phyloP scores from a whole-genome alignment of 2,797 vertebrate species.

The Catamblyrhynchus diadema region DNA sequence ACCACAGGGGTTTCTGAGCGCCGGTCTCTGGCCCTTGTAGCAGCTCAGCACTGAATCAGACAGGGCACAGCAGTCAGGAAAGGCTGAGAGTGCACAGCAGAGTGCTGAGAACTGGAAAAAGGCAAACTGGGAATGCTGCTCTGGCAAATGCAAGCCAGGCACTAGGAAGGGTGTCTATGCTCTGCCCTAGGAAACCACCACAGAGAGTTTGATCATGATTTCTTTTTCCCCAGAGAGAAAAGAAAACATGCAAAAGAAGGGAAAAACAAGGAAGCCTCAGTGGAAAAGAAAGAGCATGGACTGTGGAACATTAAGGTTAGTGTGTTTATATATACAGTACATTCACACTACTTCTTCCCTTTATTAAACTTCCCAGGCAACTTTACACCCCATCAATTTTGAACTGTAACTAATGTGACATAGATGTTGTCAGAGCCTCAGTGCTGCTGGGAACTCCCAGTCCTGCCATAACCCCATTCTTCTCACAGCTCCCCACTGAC shows the following conservation, averaged over 20 bases:
- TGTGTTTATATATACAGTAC: neutral
- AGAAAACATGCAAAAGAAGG: neutral
- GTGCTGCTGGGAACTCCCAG: slow-evolving; percentile 9
- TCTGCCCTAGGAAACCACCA: neutral
- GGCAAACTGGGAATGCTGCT: neutral
- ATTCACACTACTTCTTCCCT: neutral
- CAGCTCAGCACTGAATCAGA: neutral
- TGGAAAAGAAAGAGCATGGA: neutral
- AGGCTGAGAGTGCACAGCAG: neutral
- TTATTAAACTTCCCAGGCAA: slow-evolving; percentile 2
- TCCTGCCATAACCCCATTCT: neutral
- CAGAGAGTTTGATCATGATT: neutral
- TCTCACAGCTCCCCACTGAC: slow-evolving; percentile 15
- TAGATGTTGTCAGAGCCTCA: neutral
- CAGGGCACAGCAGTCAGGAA: neutral
- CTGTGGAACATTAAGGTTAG: neutral
- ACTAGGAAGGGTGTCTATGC: neutral
- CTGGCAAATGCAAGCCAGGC: neutral
- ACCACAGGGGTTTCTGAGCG: neutral
- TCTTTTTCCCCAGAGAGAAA: neutral
- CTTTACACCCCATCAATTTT: slow-evolving; percentile 34
- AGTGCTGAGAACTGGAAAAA: neutral
- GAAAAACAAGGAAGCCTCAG: neutral
- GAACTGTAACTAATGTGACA: slow-evolving; percentile 24
- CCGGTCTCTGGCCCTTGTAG: neutral